These are phyloP conservation scores for Sympetrum striolatum DNA, from an alignment of 2,888 invertebrate genomes.

Conservation along the genomic window DNA sequence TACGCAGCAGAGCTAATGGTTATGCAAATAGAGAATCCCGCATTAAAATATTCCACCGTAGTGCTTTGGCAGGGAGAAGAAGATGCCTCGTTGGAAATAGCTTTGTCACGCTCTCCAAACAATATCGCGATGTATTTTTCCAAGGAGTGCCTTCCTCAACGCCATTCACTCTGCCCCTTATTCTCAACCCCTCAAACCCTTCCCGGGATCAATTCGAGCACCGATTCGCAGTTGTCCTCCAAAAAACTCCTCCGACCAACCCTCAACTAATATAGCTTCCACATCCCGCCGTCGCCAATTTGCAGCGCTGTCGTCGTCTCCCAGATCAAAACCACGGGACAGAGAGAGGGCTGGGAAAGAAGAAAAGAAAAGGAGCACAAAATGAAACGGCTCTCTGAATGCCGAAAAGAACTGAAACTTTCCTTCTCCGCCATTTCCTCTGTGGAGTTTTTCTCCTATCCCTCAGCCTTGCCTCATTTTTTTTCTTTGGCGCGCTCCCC, in stretches of 20 bases:
- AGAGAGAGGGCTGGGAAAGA: too few relatives aligned
- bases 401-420: neutral
- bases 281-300: neutral
- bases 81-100: too few relatives aligned
- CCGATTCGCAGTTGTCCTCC: neutral
- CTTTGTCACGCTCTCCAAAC: too few relatives aligned
- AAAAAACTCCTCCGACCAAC: neutral
- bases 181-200: neutral
- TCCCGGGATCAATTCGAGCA: neutral
- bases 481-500: neutral
- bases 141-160: too few relatives aligned
- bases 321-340: neutral
- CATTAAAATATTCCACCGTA: too few relatives aligned
- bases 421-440: neutral
- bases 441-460: neutral
- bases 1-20: too few relatives aligned
- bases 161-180: neutral
- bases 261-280: neutral
- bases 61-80: too few relatives aligned
- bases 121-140: too few relatives aligned
- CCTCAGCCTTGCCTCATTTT: neutral
- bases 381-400: constrained; percentile 7
- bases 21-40: too few relatives aligned
- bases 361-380: neutral
- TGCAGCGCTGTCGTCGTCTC: neutral